Evolutionary conservation across 2,113 vertebrate species (phyloP).

Genomic region (Carassius auratus): DNA sequence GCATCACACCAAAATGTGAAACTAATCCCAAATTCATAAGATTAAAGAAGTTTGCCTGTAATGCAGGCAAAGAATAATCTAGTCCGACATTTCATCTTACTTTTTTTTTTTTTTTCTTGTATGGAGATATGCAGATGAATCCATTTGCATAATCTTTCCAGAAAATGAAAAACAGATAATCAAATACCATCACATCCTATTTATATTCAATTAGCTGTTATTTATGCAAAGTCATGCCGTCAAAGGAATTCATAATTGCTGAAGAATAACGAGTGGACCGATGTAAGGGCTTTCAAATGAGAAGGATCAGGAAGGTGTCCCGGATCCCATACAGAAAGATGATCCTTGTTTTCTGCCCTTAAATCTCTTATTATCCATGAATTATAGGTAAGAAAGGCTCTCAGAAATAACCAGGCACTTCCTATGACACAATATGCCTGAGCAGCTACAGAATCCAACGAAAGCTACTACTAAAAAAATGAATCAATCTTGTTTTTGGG

Average conservation of each 20-base stretch:
- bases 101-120: constrained; percentile 59
- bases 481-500: background rate
- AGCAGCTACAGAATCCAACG: background rate
- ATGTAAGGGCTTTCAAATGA: constrained; percentile 52
- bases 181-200: constrained; percentile 78
- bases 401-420: background rate
- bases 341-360: constrained; percentile 32
- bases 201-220: constrained; percentile 79
- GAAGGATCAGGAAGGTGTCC: constrained; percentile 50
- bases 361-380: constrained; percentile 42
- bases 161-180: constrained; percentile 81
- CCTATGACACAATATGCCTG: background rate
- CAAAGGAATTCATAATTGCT: constrained; percentile 67
- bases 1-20: constrained; percentile 71
- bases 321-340: constrained; percentile 41
- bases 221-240: constrained; percentile 75
- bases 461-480: background rate
- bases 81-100: constrained; percentile 73
- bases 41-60: constrained; percentile 77
- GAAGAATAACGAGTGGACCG: constrained; percentile 62
- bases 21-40: constrained; percentile 78
- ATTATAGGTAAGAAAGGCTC: background rate
- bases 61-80: constrained; percentile 71
- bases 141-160: constrained; percentile 80
- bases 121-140: constrained; percentile 75